Evolutionary conservation across 1,140 invertebrate genomes (phyloP), one percentile per base, ranked within the genome.

Genomic region (Drosophila triauraria): DNA sequence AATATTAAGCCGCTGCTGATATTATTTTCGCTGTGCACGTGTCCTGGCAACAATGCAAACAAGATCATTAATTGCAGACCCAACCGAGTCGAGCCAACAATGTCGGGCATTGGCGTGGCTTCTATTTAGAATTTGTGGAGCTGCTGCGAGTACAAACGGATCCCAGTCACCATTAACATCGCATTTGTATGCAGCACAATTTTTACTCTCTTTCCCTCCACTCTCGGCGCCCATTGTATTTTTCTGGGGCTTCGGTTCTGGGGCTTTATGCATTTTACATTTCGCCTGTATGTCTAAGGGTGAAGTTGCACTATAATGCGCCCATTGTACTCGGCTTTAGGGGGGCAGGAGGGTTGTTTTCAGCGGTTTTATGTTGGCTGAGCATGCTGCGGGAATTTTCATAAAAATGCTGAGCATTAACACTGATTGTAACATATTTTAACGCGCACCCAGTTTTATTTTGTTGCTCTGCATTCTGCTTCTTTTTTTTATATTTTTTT

Each of bases 371-470:
- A 51, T 62, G 58, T 62, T 63, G 43, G 42, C 63, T 44, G 47
- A 51, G 65, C 63, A 77, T 61, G 43, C 84, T 58, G 72, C 54
- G 84, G 61, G 69, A 84, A 84, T 81, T 81, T 84, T 80, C 80
- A 88, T 88, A 88, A 88, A 88, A 88, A 84, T 84, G 77, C 80
- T 90, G 53, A 72, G 65, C 72, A 88, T 88, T 88, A 90, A 84
- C 84, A 80, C 85, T 81, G 84, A 88, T 88, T 88, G 84, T 78
- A 90, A 84, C 85, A 84, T 80, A 87, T 87, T 86, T 86, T 79
- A 82, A 65, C 58, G 75, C 83, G 40, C 60, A 65, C 27, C 61
- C 74, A 67, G 72, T 76, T 76, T 76, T 76, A 76, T 76, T 76
- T 67, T 57, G 61, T 76, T 61, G 56, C 17, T 30, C 47, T 5